These are phyloP conservation scores for Harpagus bidentatus DNA, from an alignment of 2,113 vertebrate species.

Conservation along the genomic window DNA sequence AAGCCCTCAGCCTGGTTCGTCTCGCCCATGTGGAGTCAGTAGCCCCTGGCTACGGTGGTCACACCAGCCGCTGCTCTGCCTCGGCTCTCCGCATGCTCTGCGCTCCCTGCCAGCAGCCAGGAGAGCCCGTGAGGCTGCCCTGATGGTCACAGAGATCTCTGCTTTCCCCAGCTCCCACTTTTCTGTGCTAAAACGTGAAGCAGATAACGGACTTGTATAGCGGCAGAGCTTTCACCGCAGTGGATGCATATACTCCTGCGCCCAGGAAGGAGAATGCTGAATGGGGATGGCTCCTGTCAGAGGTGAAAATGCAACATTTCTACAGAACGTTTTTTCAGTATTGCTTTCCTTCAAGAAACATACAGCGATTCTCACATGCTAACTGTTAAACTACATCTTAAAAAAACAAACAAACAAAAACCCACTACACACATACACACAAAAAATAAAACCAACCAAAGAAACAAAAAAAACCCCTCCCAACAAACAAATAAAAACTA, in stretches of 20 bases:
- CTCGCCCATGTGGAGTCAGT: not conserved
- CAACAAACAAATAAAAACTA: not conserved
- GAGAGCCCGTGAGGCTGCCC: not conserved
- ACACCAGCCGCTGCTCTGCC: not conserved
- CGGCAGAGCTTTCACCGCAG: accelerated
- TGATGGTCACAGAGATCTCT: not conserved
- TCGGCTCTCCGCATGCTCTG: not conserved
- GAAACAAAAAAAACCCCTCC: too few species aligned
- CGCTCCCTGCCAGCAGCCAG: not conserved
- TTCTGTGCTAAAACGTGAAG: not conserved
- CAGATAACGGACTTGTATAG: not conserved
- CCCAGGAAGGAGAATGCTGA: accelerated
- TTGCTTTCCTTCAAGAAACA: not conserved
- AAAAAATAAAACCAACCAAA: too few species aligned
- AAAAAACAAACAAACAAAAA: not conserved
- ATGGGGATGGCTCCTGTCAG: not conserved
- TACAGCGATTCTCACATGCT: not conserved
- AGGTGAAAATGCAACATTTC: not conserved
- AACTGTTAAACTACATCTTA: not conserved
- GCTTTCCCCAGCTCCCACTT: not conserved
- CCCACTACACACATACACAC: not conserved
- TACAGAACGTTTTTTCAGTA: not conserved
- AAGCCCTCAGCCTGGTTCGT: not conserved
- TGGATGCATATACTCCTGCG: not conserved
- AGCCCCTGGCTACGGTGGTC: not conserved